Evolutionary conservation across 2,113 vertebrate species (phyloP).

Genomic region (Chionis minor): DNA sequence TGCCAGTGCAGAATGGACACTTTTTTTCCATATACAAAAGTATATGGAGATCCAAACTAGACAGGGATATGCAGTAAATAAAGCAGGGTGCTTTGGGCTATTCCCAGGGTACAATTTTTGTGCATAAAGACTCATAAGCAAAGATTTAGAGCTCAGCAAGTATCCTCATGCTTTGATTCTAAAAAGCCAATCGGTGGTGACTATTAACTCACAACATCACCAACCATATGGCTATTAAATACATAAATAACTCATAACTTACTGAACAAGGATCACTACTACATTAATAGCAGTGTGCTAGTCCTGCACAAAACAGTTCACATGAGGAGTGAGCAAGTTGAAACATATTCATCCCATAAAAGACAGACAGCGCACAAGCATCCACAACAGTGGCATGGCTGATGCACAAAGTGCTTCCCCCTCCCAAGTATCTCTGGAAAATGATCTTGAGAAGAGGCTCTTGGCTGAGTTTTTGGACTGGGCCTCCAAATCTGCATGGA

Average conservation of each 20-base stretch:
- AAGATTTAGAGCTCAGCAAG: conserved; percentile 9
- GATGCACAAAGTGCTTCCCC: not conserved
- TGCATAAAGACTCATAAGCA: not conserved
- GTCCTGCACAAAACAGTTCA: not conserved
- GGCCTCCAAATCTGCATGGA: not conserved
- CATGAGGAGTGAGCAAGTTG: not conserved
- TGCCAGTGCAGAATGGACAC: not conserved
- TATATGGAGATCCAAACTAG: not conserved
- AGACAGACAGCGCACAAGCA: not conserved
- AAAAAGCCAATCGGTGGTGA: not conserved
- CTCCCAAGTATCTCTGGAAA: not conserved
- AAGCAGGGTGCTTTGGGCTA: not conserved
- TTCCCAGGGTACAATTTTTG: not conserved
- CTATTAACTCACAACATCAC: conserved; percentile 30
- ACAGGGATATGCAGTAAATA: conserved; percentile 1
- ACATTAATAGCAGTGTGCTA: not conserved
- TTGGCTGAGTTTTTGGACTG: not conserved
- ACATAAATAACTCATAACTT: not conserved
- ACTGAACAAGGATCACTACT: not conserved
- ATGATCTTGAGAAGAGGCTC: not conserved
- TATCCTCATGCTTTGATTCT: not conserved
- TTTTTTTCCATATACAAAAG: not conserved
- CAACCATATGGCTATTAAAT: conserved; percentile 17
- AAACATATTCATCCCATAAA: not conserved
- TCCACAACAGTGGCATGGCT: not conserved